Percentiles rank a stretch among this genome's conserved stretches.
These are phyloP conservation scores for Symphodus melops DNA, from an alignment of 2,113 vertebrate genomes.

Conservation along the genomic window DNA sequence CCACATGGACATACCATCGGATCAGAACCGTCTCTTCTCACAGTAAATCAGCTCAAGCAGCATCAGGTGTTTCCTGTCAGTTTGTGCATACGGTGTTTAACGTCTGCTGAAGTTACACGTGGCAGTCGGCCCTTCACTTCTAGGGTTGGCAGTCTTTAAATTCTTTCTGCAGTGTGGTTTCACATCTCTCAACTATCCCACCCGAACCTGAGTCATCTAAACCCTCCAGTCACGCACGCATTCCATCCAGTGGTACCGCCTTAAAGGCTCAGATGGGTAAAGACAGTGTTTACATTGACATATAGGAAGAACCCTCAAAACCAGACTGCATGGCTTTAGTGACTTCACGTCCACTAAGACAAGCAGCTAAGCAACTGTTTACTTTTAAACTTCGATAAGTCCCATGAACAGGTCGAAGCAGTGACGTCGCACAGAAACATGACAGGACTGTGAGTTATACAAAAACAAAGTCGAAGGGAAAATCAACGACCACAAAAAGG, in stretches of 20 bases:
- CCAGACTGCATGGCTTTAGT: not conserved
- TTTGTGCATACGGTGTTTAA: not conserved
- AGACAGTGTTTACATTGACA: not conserved
- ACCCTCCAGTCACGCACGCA: not conserved
- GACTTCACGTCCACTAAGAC: slow-evolving; percentile 4
- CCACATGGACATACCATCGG: not conserved
- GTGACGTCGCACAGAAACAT: too few species aligned
- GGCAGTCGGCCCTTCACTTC: slow-evolving; percentile 17
- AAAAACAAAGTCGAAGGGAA: too few species aligned
- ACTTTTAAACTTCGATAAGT: not conserved
- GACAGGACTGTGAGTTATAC: too few species aligned
- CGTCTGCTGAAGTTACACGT: slow-evolving; percentile 28
- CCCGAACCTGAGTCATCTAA: not conserved
- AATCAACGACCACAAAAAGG: too few species aligned
- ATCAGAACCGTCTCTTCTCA: slow-evolving; percentile 6
- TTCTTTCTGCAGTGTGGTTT: slow-evolving; percentile 58
- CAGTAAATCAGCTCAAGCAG: not conserved
- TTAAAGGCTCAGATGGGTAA: too few species aligned
- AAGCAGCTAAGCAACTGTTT: not conserved
- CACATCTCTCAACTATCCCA: slow-evolving; percentile 8
- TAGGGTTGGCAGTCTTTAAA: slow-evolving; percentile 29
- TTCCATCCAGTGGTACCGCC: not conserved
- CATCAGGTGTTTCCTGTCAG: slow-evolving; percentile 29
- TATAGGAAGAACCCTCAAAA: not conserved
- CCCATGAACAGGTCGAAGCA: too few species aligned